These are phyloP conservation scores for Mamestra brassicae DNA, from an alignment of 2,888 invertebrate genomes.

Conservation along the genomic window DNA sequence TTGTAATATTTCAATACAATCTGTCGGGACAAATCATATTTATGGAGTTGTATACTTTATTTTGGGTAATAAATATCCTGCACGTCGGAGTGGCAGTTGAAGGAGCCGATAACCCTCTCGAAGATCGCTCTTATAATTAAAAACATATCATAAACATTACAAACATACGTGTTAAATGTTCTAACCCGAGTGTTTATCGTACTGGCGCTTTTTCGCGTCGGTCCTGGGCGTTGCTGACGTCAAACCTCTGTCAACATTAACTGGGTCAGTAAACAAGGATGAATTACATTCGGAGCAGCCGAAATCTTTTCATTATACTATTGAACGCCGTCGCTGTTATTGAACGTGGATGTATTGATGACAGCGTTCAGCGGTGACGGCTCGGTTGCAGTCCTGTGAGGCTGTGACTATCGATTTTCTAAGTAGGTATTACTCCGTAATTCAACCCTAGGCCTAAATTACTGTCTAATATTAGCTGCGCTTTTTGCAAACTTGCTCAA, in stretches of 20 bases:
- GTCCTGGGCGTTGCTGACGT: slow-evolving; percentile 83
- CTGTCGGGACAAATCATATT: slow-evolving; percentile 10
- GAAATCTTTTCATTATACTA: slow-evolving; percentile 77
- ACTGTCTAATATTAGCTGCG: background rate
- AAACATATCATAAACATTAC: slow-evolving; percentile 76
- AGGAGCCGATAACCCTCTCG: slow-evolving; percentile 68
- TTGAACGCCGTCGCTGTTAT: slow-evolving; percentile 66
- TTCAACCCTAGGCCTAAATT: background rate
- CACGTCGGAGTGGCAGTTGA: slow-evolving; percentile 48
- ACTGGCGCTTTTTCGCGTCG: slow-evolving; percentile 78
- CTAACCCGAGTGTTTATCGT: slow-evolving; percentile 76
- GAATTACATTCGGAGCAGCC: slow-evolving; percentile 83
- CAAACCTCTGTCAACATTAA: slow-evolving; percentile 87
- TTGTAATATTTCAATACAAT: slow-evolving; percentile 4
- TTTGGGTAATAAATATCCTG: slow-evolving; percentile 38
- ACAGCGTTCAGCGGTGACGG: slow-evolving; percentile 45
- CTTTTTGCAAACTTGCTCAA: background rate
- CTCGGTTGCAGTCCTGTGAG: slow-evolving; percentile 17
- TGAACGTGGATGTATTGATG: slow-evolving; percentile 57
- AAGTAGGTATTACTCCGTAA: background rate
- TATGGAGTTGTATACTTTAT: slow-evolving; percentile 20
- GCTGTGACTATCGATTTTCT: slow-evolving; percentile 43
- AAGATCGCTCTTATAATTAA: slow-evolving; percentile 75
- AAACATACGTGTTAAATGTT: slow-evolving; percentile 77
- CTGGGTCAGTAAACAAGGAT: slow-evolving; percentile 87